Evolutionary conservation across 2,888 invertebrate genomes (phyloP).

Genomic region (Troglohyphantes excavatus): DNA sequence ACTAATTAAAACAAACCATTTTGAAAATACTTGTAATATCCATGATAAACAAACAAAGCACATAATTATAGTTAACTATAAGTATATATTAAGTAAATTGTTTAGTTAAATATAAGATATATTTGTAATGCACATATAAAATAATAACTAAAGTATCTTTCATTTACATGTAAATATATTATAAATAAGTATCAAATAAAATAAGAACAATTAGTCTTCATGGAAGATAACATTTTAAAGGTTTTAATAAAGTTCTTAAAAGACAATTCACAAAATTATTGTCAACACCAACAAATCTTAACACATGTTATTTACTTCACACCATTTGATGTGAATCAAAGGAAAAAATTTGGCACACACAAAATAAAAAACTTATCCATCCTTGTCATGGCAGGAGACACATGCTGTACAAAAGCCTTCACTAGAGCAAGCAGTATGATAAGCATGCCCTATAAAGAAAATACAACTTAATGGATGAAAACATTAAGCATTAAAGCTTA

Average conservation of each 20-base stretch:
- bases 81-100: background rate
- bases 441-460: constrained; percentile 68
- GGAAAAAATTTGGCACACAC: constrained; percentile 52
- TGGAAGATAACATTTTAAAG: background rate
- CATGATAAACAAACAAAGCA: background rate
- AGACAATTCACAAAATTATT: background rate
- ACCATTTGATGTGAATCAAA: background rate
- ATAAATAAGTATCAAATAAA: constrained; percentile 1
- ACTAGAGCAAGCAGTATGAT: constrained; percentile 70
- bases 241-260: background rate
- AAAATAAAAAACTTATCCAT: constrained; percentile 34
- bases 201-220: background rate
- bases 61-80: background rate
- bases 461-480: too few species aligned
- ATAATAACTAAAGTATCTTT: background rate
- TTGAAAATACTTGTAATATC: background rate
- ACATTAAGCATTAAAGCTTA: too few species aligned
- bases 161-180: background rate
- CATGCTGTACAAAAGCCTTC: constrained; percentile 74
- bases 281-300: background rate
- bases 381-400: constrained; percentile 53
- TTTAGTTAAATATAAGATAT: background rate
- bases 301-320: background rate
- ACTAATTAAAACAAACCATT: background rate
- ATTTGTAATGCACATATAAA: background rate